These are phyloP conservation scores for Ictidomys tridecemlineatus DNA, from an alignment of 2,113 vertebrate species.

Conservation along the genomic window DNA sequence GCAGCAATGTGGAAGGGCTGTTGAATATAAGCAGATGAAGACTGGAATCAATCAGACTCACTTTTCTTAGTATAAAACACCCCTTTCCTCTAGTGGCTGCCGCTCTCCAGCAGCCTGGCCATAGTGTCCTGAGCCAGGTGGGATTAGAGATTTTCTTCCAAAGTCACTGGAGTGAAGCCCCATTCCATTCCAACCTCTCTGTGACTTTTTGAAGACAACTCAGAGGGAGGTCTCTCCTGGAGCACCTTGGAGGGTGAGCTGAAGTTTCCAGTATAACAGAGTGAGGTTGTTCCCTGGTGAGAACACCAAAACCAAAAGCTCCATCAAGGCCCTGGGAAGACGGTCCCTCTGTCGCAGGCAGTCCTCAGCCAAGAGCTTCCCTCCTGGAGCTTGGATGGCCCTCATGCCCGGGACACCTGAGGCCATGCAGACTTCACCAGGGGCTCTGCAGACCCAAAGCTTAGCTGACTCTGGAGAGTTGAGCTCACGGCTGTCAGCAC, in stretches of 20 bases:
- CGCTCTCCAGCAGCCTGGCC: not conserved
- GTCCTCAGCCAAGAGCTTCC: too few relatives aligned
- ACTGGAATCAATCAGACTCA: not conserved
- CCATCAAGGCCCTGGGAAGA: not conserved
- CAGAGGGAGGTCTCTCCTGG: not conserved
- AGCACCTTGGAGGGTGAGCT: not conserved
- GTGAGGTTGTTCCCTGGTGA: not conserved
- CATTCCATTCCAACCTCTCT: not conserved
- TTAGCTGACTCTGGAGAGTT: not conserved
- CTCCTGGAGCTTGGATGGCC: not conserved
- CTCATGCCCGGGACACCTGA: fast-evolving
- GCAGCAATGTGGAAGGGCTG: not conserved
- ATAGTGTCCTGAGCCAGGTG: not conserved
- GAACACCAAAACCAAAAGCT: not conserved
- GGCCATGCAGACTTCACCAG: fast-evolving
- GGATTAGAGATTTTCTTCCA: not conserved
- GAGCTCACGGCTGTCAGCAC: not conserved
- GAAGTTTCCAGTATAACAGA: slow-evolving; percentile 16
- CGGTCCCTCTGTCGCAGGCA: not conserved
- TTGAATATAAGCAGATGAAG: not conserved
- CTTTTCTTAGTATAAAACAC: not conserved
- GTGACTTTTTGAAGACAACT: not conserved
- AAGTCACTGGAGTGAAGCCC: not conserved
- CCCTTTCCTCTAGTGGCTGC: not conserved
- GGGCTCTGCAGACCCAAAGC: not conserved